phyloP scores from a whole-genome alignment of 2,888 invertebrate species.

The Macroteleia sp. region DNA sequence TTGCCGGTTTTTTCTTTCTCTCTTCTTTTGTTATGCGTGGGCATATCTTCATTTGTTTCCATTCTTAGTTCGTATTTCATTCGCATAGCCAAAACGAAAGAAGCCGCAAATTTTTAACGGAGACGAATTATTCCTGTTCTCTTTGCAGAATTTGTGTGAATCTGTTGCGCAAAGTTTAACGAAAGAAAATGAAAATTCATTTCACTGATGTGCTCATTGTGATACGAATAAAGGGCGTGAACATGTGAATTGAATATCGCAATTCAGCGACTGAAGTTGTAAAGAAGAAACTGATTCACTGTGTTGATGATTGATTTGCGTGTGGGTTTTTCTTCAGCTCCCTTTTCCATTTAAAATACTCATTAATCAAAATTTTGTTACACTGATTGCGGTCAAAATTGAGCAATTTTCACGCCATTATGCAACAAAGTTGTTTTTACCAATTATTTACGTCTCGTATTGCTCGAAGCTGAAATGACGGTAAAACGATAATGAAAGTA shows the following conservation, averaged over 20 bases:
- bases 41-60: conserved; percentile 30
- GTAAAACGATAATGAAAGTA: conserved; percentile 28
- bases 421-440: neutral
- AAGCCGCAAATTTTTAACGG: neutral
- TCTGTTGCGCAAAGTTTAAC: conserved; percentile 11
- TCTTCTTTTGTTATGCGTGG: conserved; percentile 2
- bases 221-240: conserved; percentile 23
- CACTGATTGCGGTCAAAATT: conserved; percentile 12
- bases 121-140: too few relatives aligned
- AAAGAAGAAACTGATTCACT: conserved; percentile 21
- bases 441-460: conserved; percentile 4
- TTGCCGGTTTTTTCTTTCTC: neutral
- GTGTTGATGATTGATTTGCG: conserved; percentile 34
- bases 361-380: conserved; percentile 47
- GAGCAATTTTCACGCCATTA: conserved; percentile 39
- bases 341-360: conserved; percentile 8
- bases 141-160: too few relatives aligned
- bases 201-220: conserved; percentile 1
- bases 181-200: conserved; percentile 12
- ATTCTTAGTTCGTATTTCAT: conserved; percentile 23
- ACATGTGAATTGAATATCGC: conserved; percentile 45
- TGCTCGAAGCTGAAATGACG: neutral
- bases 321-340: conserved; percentile 30
- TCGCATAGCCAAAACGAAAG: neutral
- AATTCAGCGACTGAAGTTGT: conserved; percentile 1